These are phyloP conservation scores for Adoxophyes honmai DNA, from an alignment of 1,140 invertebrate genomes.

Conservation along the genomic window DNA sequence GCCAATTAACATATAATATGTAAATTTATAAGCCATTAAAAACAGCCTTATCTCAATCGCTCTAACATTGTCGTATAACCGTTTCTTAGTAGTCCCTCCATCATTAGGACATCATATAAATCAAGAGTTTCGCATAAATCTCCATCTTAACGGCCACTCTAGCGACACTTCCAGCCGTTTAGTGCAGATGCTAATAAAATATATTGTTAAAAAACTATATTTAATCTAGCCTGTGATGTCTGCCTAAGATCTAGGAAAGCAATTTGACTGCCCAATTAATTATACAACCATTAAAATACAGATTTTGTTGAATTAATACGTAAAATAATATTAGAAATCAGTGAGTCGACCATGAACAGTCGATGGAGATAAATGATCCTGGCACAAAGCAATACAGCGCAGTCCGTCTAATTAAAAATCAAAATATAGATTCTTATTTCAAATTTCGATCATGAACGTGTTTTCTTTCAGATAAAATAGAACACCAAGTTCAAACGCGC, in stretches of 20 bases:
- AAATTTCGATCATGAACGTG: neutral
- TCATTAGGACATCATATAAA: constrained; percentile 48
- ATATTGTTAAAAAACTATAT: too few relatives aligned
- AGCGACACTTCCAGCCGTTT: constrained; percentile 37
- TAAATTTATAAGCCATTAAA: constrained; percentile 23
- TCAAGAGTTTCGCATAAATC: constrained; percentile 60
- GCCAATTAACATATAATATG: constrained; percentile 10
- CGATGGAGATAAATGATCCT: too few relatives aligned
- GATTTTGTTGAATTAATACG: too few relatives aligned
- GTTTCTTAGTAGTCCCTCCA: constrained; percentile 38
- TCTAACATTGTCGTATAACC: constrained; percentile 22
- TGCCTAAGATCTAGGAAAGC: too few relatives aligned
- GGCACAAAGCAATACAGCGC: too few relatives aligned
- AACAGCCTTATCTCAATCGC: constrained; percentile 28
- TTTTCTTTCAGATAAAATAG: neutral
- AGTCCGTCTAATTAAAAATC: too few relatives aligned
- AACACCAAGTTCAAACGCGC: constrained; percentile 16
- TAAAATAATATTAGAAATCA: too few relatives aligned
- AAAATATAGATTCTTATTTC: too few relatives aligned
- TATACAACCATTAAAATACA: too few relatives aligned
- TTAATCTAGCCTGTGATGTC: too few relatives aligned
- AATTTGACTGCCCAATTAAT: too few relatives aligned
- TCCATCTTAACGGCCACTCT: constrained; percentile 49
- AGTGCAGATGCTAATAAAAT: constrained; percentile 20
- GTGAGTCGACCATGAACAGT: too few relatives aligned